Conservation (phyloP, 2,113 vertebrate species). For the Crocuta crocuta region DNA sequence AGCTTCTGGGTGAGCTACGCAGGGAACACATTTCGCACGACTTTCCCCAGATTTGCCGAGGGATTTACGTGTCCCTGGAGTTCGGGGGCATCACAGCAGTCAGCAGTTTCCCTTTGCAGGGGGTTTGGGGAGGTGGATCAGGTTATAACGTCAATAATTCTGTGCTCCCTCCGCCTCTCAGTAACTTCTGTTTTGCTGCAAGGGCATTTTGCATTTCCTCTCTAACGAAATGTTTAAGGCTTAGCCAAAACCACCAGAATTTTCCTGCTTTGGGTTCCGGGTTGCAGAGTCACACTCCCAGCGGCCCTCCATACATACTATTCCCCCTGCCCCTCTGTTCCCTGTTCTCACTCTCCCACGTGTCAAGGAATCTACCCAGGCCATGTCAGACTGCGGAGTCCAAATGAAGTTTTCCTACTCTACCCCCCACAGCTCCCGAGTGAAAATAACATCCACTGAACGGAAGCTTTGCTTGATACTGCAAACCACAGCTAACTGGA, state of each 20-base stretch:
- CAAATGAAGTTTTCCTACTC: conserved; percentile 25
- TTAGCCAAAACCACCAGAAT: background rate
- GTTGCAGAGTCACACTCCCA: background rate
- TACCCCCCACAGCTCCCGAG: background rate
- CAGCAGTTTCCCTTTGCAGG: background rate
- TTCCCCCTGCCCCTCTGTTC: background rate
- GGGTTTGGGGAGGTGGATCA: background rate
- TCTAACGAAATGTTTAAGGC: background rate
- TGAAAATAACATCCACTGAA: background rate
- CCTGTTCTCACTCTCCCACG: background rate
- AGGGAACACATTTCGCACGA: background rate
- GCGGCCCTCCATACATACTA: background rate
- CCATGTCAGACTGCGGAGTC: background rate
- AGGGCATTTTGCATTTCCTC: conserved; percentile 19
- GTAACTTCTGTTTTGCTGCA: background rate
- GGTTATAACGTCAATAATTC: background rate
- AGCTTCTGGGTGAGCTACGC: background rate
- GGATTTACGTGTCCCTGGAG: background rate
- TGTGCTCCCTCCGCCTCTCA: background rate
- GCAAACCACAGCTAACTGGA: background rate
- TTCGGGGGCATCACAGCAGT: background rate
- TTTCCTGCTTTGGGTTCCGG: background rate
- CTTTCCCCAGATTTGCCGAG: conserved; percentile 34
- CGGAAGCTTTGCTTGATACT: background rate
- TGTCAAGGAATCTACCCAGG: background rate